Conservation (phyloP, 2,797 vertebrate species). For the Chanos chanos region DNA sequence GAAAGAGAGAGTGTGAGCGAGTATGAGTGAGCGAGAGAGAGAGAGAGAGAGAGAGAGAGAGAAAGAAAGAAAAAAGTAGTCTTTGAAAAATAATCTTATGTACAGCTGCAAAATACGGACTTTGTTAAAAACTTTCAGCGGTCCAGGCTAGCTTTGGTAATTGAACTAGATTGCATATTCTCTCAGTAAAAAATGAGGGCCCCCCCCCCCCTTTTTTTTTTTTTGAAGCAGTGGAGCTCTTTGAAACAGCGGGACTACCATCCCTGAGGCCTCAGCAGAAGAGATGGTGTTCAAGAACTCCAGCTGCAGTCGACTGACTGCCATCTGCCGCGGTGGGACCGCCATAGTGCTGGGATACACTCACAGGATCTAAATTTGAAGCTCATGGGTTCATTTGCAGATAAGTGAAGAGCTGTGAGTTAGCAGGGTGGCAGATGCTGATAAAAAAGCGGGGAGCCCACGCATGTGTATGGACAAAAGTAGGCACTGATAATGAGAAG, state of each 20-base stretch:
- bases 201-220: slow-evolving; percentile 15
- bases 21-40: not conserved
- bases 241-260: slow-evolving; percentile 63
- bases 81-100: slow-evolving; percentile 28
- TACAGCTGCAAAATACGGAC: slow-evolving; percentile 35
- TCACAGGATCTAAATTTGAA: slow-evolving; percentile 9
- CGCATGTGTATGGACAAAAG: slow-evolving; percentile 8
- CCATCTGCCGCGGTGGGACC: slow-evolving; percentile 38
- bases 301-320: slow-evolving; percentile 45
- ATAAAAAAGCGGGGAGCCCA: slow-evolving; percentile 33
- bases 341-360: slow-evolving; percentile 15
- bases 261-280: slow-evolving; percentile 50
- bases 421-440: slow-evolving; percentile 14
- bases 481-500: slow-evolving; percentile 39
- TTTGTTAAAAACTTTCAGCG: slow-evolving; percentile 34
- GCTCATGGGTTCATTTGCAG: slow-evolving; percentile 8
- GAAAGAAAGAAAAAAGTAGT: not conserved
- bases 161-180: slow-evolving; percentile 52
- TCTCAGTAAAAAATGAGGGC: slow-evolving; percentile 39
- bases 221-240: slow-evolving; percentile 52
- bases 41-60: not conserved
- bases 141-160: slow-evolving; percentile 39
- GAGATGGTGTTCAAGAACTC: slow-evolving; percentile 46
- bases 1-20: not conserved
- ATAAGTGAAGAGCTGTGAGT: slow-evolving; percentile 2